Evolutionary conservation across 2,113 vertebrate genomes (phyloP), one percentile per base, ranked within the genome.

Genomic region (Nannospalax galili): DNA sequence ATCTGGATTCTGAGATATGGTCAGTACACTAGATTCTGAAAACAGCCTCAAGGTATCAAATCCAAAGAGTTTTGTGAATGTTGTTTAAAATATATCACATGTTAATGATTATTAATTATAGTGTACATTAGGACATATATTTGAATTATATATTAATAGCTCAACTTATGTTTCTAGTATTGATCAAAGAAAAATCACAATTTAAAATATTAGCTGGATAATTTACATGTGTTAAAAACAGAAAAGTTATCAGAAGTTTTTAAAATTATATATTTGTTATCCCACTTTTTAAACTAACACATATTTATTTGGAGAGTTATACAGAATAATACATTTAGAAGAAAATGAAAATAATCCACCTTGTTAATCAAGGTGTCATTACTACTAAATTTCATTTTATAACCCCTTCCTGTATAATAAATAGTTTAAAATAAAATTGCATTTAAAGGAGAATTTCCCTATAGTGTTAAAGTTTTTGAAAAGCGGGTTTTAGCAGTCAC

Each of bases 271-370:
- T 11, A 40, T 60, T 77, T 74, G 37, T 40, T 60, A 77, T 52
- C 35, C 32, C 16, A 32, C 42, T 48, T 77, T 16, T 45, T 65
- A 84, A 82, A 32, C 2, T 45, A 67, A 69, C 35, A 35, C 22
- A 48, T 84, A 30, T 69, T 48, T 69, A 32, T 80, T 64, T 85
- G 84, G 75, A 81, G 24, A 67, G 52, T 35, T 69, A 74, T 7
- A 64, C 9, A 88, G 45, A 90, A 74, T 74, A 73, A 74, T 7
- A 90, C 37, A 80, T 52, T 79, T 60, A 81, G 72, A 75, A 45
- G 15, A 8, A 96, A 91, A 89, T 90, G 77, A 82, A 84, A 90
- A 70, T 84, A 89, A 82, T 60, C 52, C 17, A 28, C 17, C 58
- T 32, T 1, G 0, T 74, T 93, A 70, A 60, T 24, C 7, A 75